Base-by-base conservation (phyloP, 2,113 vertebrate species). In the Pachycephala philippinensis region DNA sequence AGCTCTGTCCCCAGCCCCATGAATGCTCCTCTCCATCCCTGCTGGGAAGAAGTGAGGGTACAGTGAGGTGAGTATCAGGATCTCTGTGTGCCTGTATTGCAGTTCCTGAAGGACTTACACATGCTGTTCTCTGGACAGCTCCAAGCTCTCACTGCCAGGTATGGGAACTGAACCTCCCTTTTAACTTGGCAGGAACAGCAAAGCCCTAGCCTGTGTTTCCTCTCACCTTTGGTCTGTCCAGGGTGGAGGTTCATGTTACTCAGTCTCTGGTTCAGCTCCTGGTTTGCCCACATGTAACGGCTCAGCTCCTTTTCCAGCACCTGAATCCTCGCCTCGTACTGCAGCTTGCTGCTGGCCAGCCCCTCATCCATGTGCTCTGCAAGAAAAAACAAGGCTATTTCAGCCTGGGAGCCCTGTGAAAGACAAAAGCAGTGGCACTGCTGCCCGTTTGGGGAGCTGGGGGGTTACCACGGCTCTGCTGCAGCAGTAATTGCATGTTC, bases 311-410 rank as follows among this genome's bases (percentile, higher is more conserved):
- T 98, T 96, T 98, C 98, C 95, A 99, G 98, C 66, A 97, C 98
- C 78, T 99, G 98, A 77, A 99, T 99, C 98, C 98, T 98, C 3
- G 97, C 97, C 95, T 99, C 99, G 7, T 99, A 99, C 66, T 99
- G 99, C 69, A 99, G 98, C 98, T 98, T 99, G 95, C 99, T 98
- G 89, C 99, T 99, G 26, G 98, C 98, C 50, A 99, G 95, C 11
- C 99, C 99, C 92, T 99, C 99, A 0, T 99, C 99, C 66, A 99
- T 98, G 98, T 99, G 99, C 93, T 99, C 99, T 99, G 11, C 60
- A 42, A 77, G 40, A 19, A 8, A 81, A 79, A 85, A 24, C 12
- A 30, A 75, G 13, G 21, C 22, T 12, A 1, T 20, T 69, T 76
- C 45, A 76, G 28, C 37, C 39, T 52, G 31, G 11, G 26, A 33